A percentile compares a stretch with the other conserved stretches of the same genome.
Evolutionary conservation across 2,113 vertebrate species (phyloP).

Genomic region (Aptenodytes forsteri): DNA sequence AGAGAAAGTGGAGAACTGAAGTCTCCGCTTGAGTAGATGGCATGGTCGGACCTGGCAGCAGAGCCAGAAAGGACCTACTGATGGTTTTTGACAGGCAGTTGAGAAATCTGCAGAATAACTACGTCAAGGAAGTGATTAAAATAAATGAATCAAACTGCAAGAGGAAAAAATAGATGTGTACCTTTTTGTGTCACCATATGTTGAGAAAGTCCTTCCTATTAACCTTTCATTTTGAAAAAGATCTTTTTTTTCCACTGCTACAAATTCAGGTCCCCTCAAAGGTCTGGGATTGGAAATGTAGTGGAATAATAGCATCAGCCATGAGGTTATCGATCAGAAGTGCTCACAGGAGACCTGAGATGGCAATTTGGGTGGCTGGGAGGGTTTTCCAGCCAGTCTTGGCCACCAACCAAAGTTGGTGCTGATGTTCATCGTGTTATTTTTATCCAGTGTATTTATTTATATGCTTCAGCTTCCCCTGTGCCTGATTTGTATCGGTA

Average conservation of each 20-base stretch:
- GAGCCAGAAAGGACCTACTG: neutral
- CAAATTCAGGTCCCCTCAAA: neutral
- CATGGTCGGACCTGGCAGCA: neutral
- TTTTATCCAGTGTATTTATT: neutral
- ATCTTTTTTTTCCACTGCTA: too few species aligned
- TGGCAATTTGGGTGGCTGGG: too few species aligned
- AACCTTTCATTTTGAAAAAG: neutral
- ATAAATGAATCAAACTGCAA: neutral
- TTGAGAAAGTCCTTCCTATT: neutral
- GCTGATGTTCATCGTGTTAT: neutral
- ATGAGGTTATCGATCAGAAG: neutral
- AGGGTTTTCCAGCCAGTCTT: neutral
- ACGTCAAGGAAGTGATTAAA: neutral
- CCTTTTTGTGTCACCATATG: neutral
- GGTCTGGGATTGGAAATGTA: neutral
- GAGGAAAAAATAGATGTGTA: neutral
- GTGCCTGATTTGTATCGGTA: neutral
- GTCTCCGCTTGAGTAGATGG: neutral
- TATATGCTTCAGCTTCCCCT: neutral
- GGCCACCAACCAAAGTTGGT: neutral
- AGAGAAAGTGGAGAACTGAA: neutral
- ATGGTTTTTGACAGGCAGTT: neutral
- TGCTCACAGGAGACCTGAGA: neutral
- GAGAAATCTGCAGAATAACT: neutral
- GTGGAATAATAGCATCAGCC: neutral